Percentiles rank a stretch among this genome's conserved stretches.
phyloP scores from a whole-genome alignment of 53 echinoderm and acorn worm species.

The Mesocentrotus franciscanus region DNA sequence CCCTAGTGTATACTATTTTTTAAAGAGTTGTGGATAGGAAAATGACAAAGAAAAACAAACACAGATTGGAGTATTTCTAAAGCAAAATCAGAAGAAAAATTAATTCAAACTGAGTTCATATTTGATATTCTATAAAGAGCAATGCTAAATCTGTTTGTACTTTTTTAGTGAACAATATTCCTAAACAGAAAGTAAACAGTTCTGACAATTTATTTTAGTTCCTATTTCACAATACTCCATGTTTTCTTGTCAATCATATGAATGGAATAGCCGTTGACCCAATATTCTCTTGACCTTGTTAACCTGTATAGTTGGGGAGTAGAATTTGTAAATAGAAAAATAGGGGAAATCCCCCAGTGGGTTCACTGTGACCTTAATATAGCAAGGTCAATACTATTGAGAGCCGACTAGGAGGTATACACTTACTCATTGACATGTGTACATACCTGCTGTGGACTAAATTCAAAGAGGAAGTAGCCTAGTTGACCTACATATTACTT shows the following conservation, averaged over 20 bases:
- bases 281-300: not conserved
- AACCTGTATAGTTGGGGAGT: not conserved
- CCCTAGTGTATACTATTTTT: no score
- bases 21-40: no score
- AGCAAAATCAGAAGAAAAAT: no score
- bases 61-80: no score
- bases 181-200: no score
- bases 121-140: no score
- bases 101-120: no score
- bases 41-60: no score
- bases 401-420: conserved; percentile 49
- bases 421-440: conserved; percentile 47
- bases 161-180: no score
- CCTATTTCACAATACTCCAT: no score
- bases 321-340: conserved; percentile 30
- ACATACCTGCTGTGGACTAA: conserved; percentile 38
- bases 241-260: not conserved
- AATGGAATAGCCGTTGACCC: conserved; percentile 7
- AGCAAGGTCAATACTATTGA: conserved; percentile 51
- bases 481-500: conserved; percentile 41
- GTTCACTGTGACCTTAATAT: conserved; percentile 44
- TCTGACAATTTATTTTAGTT: no score
- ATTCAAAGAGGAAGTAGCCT: conserved; percentile 31
- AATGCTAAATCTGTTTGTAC: no score
- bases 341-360: conserved; percentile 47